These are phyloP conservation scores for Tipula lateralis DNA, from an alignment of 2,888 invertebrate species.

Conservation along the genomic window DNA sequence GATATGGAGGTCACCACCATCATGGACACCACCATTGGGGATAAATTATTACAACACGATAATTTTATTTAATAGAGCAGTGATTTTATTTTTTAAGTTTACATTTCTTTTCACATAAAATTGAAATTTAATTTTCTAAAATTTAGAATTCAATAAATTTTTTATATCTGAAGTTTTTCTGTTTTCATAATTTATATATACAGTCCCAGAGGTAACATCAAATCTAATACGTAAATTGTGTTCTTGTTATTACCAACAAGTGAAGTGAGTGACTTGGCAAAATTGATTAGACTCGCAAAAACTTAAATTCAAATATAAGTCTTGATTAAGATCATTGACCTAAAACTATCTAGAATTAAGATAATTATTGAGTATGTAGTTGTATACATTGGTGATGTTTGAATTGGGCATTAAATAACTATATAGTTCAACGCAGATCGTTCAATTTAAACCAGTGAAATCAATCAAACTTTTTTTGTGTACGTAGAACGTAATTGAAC, in stretches of 20 bases:
- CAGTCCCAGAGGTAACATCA: neutral
- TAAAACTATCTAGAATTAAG: neutral
- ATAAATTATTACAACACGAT: neutral
- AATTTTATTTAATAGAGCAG: neutral
- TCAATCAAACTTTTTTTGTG: neutral
- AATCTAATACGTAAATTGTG: neutral
- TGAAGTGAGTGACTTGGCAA: neutral
- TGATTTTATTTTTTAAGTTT: neutral
- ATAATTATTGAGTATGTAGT: too few relatives aligned
- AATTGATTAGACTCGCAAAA: neutral
- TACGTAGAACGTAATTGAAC: too few relatives aligned
- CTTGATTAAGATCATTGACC: neutral
- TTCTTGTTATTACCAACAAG: neutral
- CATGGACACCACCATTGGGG: neutral
- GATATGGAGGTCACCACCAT: neutral
- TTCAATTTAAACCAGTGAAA: neutral
- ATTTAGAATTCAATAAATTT: conserved; percentile 9
- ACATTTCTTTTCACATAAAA: neutral
- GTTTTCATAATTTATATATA: neutral
- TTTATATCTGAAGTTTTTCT: neutral
- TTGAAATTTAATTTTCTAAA: neutral
- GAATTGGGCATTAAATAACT: too few relatives aligned
- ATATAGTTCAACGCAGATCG: neutral
- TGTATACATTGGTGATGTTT: too few relatives aligned
- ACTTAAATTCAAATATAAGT: neutral